Conservation (phyloP, 2,797 vertebrate genomes). For the Alosa sapidissima region DNA sequence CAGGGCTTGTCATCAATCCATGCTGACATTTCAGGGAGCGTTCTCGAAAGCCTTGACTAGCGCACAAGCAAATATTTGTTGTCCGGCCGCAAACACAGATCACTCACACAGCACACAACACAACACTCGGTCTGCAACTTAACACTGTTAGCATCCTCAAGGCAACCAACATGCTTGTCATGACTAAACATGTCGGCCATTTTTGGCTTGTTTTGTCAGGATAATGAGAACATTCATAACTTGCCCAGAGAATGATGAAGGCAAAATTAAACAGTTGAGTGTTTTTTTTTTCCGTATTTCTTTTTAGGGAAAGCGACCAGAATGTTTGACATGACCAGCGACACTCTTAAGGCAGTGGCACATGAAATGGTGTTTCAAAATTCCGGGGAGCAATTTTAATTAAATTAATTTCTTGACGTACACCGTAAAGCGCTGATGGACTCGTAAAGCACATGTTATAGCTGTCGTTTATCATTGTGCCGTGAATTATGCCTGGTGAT, state of each 20-base stretch:
- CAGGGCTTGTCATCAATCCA: slow-evolving; percentile 14
- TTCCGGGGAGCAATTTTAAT: slow-evolving; percentile 87
- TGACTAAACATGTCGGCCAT: not conserved
- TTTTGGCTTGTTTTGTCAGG: not conserved
- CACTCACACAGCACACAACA: slow-evolving; percentile 56
- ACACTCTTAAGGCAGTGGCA: slow-evolving; percentile 81
- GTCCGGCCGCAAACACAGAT: slow-evolving; percentile 68
- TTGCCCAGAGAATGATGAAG: not conserved
- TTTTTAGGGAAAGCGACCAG: slow-evolving; percentile 32
- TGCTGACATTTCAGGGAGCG: not conserved
- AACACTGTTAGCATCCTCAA: slow-evolving; percentile 16
- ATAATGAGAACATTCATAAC: slow-evolving; percentile 2
- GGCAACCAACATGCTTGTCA: not conserved
- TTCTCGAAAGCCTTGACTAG: slow-evolving; percentile 61
- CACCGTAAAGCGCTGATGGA: slow-evolving; percentile 88
- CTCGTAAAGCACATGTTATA: slow-evolving; percentile 84
- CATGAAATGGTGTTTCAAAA: slow-evolving; percentile 82
- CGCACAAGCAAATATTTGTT: slow-evolving; percentile 74
- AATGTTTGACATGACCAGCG: slow-evolving; percentile 53
- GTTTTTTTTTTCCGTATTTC: slow-evolving; percentile 32
- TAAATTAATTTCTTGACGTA: slow-evolving; percentile 90
- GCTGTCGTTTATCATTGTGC: slow-evolving; percentile 79
- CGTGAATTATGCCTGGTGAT: slow-evolving; percentile 75
- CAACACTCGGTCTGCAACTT: not conserved
- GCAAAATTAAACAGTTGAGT: not conserved